Conservation (phyloP, 2,888 invertebrate species). For the Hydriomena furcata region DNA sequence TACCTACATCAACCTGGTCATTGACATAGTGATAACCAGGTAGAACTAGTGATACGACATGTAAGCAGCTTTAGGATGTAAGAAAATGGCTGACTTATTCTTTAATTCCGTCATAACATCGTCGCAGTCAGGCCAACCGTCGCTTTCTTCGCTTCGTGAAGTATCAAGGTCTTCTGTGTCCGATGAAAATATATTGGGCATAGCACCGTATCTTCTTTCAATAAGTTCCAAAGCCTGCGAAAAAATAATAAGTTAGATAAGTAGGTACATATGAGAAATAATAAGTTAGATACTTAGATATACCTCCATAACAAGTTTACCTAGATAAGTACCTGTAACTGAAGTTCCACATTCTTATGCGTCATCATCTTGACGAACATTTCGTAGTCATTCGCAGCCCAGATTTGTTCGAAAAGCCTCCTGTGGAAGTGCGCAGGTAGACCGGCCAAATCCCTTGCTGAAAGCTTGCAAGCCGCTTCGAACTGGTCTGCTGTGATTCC, state of each 20-base stretch:
- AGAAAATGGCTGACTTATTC: conserved; percentile 62
- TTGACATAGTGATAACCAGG: too few relatives aligned
- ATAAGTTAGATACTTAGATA: too few relatives aligned
- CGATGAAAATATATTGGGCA: conserved; percentile 85
- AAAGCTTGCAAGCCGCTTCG: conserved; percentile 88
- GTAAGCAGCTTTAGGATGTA: too few relatives aligned
- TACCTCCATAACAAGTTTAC: not conserved
- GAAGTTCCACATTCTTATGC: conserved; percentile 95
- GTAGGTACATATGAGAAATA: too few relatives aligned
- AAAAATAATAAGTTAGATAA: not conserved
- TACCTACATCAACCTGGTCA: too few relatives aligned
- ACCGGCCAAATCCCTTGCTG: conserved; percentile 72
- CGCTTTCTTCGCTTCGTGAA: conserved; percentile 60
- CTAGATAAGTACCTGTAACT: conserved; percentile 80
- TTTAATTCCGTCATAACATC: conserved; percentile 86
- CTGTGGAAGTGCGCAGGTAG: conserved; percentile 85
- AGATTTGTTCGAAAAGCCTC: conserved; percentile 88
- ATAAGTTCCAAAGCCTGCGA: conserved; percentile 92
- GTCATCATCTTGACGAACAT: conserved; percentile 97
- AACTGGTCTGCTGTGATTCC: conserved; percentile 94
- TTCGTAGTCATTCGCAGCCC: conserved; percentile 96
- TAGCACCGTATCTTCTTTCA: conserved; percentile 88
- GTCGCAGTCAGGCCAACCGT: conserved; percentile 73
- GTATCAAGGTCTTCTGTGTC: conserved; percentile 65
- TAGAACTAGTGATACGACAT: too few relatives aligned